Evolutionary conservation across 1,140 invertebrate species (phyloP).

Genomic region (Lanistes nyassanus): DNA sequence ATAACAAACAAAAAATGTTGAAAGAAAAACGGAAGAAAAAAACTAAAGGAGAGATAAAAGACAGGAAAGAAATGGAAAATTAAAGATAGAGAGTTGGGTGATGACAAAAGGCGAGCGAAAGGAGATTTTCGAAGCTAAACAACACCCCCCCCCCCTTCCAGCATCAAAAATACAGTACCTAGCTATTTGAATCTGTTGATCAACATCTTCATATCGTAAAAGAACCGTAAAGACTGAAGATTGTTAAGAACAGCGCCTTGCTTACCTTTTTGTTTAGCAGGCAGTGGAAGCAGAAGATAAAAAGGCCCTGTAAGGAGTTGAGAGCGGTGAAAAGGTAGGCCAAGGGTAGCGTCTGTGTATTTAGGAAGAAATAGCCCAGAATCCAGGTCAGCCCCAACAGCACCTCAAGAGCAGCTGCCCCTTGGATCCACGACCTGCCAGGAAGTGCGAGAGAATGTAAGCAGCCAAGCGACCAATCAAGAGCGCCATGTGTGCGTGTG

Average conservation of each 20-base stretch:
- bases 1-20: no score
- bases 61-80: neutral
- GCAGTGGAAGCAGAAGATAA: constrained; percentile 70
- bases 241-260: neutral
- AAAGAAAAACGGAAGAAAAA: neutral
- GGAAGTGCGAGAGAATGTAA: neutral
- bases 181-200: neutral
- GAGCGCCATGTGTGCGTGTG: no score
- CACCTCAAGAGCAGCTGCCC: constrained; percentile 69
- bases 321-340: constrained; percentile 70
- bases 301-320: constrained; percentile 70
- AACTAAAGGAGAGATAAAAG: neutral
- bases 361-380: constrained; percentile 70
- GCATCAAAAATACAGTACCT: no score
- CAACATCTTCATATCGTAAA: neutral
- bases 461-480: no score
- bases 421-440: constrained; percentile 66
- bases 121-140: no score
- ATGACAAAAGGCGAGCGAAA: neutral
- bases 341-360: constrained; percentile 63
- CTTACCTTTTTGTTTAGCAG: constrained; percentile 61
- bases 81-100: neutral
- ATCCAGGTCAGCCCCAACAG: constrained; percentile 72
- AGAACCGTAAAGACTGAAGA: neutral
- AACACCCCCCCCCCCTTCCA: no score